A percentile compares a stretch with the other conserved stretches of the same genome.
phyloP scores from a whole-genome alignment of 2,888 invertebrate genomes.

The Torymus auratus region DNA sequence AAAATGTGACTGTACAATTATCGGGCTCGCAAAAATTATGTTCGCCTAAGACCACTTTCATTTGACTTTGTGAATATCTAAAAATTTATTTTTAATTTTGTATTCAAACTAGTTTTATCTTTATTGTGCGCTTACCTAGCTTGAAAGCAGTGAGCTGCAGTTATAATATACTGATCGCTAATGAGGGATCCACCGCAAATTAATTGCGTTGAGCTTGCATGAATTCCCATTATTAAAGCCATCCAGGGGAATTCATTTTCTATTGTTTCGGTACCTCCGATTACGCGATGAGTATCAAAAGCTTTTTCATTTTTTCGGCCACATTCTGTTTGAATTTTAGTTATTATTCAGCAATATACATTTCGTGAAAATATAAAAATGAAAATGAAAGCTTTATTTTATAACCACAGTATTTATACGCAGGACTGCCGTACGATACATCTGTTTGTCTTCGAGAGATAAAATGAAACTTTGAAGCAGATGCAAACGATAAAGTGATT shows the following conservation, averaged over 20 bases:
- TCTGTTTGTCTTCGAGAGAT: conserved; percentile 54
- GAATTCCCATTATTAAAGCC: conserved; percentile 76
- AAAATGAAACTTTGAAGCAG: no score
- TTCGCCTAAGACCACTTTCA: conserved; percentile 63
- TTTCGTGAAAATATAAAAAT: no score
- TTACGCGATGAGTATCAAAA: conserved; percentile 74
- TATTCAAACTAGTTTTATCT: background rate
- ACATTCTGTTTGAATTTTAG: conserved; percentile 60
- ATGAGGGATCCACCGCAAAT: conserved; percentile 80
- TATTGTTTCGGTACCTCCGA: conserved; percentile 78
- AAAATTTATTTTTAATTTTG: background rate
- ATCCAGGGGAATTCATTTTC: conserved; percentile 80
- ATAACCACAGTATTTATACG: conserved; percentile 61
- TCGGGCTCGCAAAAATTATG: conserved; percentile 58
- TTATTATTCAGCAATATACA: no score
- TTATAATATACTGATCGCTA: conserved; percentile 78
- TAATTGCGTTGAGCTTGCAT: conserved; percentile 70
- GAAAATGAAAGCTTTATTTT: no score
- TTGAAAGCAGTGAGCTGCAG: conserved; percentile 79
- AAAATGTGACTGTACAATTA: conserved; percentile 3
- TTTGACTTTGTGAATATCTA: conserved; percentile 66
- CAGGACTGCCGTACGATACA: conserved; percentile 61
- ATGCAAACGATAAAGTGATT: no score
- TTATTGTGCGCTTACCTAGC: conserved; percentile 74
- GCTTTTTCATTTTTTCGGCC: conserved; percentile 54